Conservation (phyloP, 2,888 invertebrate species). For the Mythimna impura region DNA sequence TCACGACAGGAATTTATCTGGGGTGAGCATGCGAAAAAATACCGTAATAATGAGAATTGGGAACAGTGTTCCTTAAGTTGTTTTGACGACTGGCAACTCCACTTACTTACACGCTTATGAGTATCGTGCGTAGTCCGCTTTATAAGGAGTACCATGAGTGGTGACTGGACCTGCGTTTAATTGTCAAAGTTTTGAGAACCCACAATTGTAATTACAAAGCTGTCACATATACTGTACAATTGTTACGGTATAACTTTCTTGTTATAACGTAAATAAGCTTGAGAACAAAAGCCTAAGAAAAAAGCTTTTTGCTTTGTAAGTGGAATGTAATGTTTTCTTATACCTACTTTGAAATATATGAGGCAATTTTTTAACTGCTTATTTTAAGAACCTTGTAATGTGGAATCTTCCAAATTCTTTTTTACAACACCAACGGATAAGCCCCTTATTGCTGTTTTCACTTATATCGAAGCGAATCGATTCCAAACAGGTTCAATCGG, state of each 20-base stretch:
- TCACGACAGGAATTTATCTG: slow-evolving; percentile 81
- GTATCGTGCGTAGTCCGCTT: slow-evolving; percentile 15
- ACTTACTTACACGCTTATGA: slow-evolving; percentile 51
- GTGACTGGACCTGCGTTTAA: slow-evolving; percentile 23
- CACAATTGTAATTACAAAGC: slow-evolving; percentile 11
- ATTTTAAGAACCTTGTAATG: neutral
- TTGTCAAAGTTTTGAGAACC: slow-evolving; percentile 35
- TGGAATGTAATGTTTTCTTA: slow-evolving; percentile 21
- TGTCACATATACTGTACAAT: neutral
- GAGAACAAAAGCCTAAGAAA: neutral
- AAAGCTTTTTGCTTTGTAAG: slow-evolving; percentile 14
- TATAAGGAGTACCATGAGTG: slow-evolving; percentile 9
- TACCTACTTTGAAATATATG: slow-evolving; percentile 2
- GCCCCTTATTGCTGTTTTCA: slow-evolving; percentile 36
- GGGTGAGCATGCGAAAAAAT: slow-evolving; percentile 87
- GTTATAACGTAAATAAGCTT: slow-evolving; percentile 11
- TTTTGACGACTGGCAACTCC: slow-evolving; percentile 65
- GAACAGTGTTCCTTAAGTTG: slow-evolving; percentile 76
- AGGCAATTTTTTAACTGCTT: slow-evolving; percentile 13
- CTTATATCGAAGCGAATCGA: slow-evolving; percentile 46
- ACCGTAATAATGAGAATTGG: slow-evolving; percentile 87
- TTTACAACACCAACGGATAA: slow-evolving; percentile 8
- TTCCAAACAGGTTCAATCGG: slow-evolving; percentile 59
- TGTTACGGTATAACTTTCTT: slow-evolving; percentile 13
- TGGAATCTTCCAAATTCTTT: neutral